A percentile compares a stretch with the other conserved stretches of the same genome.
Conservation (phyloP, 2,113 vertebrate species). For the Ptilorrhoa leucosticta region DNA sequence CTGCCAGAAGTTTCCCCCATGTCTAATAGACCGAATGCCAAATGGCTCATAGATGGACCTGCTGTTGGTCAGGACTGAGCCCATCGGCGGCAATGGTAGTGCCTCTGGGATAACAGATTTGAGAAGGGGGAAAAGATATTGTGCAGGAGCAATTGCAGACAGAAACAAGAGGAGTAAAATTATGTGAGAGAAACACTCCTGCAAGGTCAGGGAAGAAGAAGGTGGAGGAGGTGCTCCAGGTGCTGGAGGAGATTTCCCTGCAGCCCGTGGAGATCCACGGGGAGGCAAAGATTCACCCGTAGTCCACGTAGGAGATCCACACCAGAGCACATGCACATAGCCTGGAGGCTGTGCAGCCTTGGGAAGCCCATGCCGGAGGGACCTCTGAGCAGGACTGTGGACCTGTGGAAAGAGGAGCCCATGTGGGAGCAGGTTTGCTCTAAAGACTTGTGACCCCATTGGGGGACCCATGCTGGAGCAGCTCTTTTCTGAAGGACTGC, state of each 20-base stretch:
- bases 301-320: not conserved
- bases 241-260: not conserved
- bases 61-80: not conserved
- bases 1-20: not conserved
- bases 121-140: not conserved
- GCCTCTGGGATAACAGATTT: not conserved
- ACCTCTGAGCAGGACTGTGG: not conserved
- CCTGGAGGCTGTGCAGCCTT: not conserved
- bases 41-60: too few species aligned
- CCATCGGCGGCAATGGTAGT: not conserved
- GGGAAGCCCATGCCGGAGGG: not conserved
- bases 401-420: too few species aligned
- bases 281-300: not conserved
- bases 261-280: not conserved
- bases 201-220: not conserved
- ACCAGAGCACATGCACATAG: fast-evolving
- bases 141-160: not conserved
- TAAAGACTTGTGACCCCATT: not conserved
- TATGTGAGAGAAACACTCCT: not conserved
- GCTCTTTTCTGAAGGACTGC: too few species aligned
- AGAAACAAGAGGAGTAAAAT: not conserved
- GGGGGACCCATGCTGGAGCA: not conserved
- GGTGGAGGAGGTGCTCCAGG: not conserved
- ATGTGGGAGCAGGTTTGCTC: not conserved
- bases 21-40: not conserved